Conservation (phyloP, 2,113 vertebrate species). For the Tragelaphus buxtoni region DNA sequence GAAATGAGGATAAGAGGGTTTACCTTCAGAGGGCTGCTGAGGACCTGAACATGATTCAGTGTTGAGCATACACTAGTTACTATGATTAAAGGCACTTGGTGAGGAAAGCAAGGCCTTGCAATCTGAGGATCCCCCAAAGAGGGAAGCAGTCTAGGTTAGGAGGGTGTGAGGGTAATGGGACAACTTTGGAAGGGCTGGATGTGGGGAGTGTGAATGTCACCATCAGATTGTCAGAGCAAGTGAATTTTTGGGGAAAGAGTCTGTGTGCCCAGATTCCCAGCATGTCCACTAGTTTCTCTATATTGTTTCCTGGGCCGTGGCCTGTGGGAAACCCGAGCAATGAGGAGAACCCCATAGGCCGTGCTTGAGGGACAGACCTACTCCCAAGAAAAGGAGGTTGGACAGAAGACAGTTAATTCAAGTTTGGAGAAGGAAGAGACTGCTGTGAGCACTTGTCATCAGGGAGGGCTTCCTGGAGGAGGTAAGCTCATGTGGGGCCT, state of each 20-base stretch:
- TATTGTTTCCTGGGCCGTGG: background rate
- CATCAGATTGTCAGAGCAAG: background rate
- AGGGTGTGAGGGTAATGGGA: background rate
- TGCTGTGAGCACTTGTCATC: background rate
- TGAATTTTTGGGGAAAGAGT: background rate
- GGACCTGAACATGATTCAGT: background rate
- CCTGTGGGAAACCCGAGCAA: background rate
- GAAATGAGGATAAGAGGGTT: background rate
- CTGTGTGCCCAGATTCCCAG: background rate
- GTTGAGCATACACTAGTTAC: background rate
- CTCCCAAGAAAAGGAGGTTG: background rate
- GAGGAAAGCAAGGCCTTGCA: background rate
- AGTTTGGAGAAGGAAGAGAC: background rate
- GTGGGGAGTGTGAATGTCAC: background rate
- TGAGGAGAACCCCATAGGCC: background rate
- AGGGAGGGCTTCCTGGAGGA: slow-evolving; percentile 19
- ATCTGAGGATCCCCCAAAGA: background rate
- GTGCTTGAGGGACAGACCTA: background rate
- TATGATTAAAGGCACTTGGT: background rate
- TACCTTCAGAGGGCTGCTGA: background rate
- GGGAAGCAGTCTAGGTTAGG: background rate
- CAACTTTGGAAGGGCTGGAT: background rate
- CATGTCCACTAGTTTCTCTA: background rate
- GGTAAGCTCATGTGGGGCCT: background rate
- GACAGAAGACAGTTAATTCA: background rate